Evolutionary conservation across 2,113 vertebrate genomes (phyloP).

Genomic region (Choloepus hoffmanni): DNA sequence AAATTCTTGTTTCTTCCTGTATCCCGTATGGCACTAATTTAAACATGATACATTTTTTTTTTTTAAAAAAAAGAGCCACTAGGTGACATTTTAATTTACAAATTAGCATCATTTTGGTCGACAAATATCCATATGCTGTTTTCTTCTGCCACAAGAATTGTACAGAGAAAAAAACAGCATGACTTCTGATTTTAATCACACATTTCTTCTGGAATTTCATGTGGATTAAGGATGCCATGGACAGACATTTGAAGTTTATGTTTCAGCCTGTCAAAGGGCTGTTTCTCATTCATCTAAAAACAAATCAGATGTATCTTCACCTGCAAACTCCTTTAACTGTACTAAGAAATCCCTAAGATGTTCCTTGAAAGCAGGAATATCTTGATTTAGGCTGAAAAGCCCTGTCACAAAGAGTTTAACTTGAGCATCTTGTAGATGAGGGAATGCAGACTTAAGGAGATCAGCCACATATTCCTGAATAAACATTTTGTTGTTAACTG

Average conservation of each 20-base stretch:
- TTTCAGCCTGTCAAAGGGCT: slow-evolving; percentile 95
- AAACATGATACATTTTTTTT: not conserved
- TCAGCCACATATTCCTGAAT: slow-evolving; percentile 99
- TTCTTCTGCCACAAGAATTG: slow-evolving; percentile 87
- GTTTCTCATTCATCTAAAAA: slow-evolving; percentile 98
- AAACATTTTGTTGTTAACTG: slow-evolving; percentile 96
- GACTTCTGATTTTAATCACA: slow-evolving; percentile 92
- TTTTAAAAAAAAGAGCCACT: slow-evolving; percentile 96
- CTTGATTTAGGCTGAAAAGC: slow-evolving; percentile 99
- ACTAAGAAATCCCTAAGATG: slow-evolving; percentile 99
- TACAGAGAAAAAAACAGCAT: slow-evolving; percentile 86
- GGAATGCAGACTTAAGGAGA: slow-evolving; percentile 98
- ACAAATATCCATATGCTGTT: slow-evolving; percentile 94
- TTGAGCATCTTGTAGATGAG: slow-evolving; percentile 98
- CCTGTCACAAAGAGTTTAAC: slow-evolving; percentile 99
- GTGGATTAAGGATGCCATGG: slow-evolving; percentile 98
- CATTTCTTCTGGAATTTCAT: slow-evolving; percentile 99
- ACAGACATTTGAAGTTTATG: slow-evolving; percentile 98
- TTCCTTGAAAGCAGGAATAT: slow-evolving; percentile 99
- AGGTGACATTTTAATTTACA: slow-evolving; percentile 97
- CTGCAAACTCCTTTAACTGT: slow-evolving; percentile 99
- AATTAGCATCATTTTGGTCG: slow-evolving; percentile 98
- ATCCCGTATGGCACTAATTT: not conserved
- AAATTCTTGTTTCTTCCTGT: not conserved
- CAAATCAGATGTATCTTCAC: slow-evolving; percentile 96